Base-by-base conservation (phyloP, 1,140 invertebrate genomes). In the Parasteatoda tepidariorum region DNA sequence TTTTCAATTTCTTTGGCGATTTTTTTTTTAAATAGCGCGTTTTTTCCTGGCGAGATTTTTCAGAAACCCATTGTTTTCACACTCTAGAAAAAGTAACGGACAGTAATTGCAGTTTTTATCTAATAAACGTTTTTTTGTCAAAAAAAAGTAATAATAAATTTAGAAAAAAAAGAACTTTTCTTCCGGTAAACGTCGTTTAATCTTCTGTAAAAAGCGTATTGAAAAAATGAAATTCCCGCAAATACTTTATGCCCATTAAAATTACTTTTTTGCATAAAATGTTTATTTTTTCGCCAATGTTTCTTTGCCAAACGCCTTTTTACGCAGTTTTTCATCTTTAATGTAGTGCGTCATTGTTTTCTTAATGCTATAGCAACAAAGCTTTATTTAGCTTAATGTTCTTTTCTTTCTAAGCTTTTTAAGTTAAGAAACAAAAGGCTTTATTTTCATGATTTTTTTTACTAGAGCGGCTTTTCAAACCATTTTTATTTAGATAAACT, bases 351-450 rank as follows among this genome's bases (percentile, higher is more conserved):
- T 28, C 31, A 66, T 66, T 66, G 62, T 66, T 34, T 22, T 71
- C 9, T 48, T 54, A 71, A 71, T 54, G 54, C 18, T n/a, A 5
- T 31, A 18, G 28, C 62, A 66, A 66, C 26, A 66, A 28, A 9
- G 28, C 62, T n/a, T 28, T 66, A 33, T 66, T 66, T 30, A 34
- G n/a, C 28, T 30, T 66, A 34, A 66, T 66, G 31, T 66, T 66
- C 62, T 66, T 66, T 13, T 41, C 5, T 41, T 41, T 13, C 38
- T 5, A 41, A 41, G 5, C 38, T 41, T 41, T 5, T 41, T 41
- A 41, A 5, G 5, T 41, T 41, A 41, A 6, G 5, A 41, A 6
- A 41, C 38, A 41, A 41, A 41, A 41, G 38, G 38, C 13, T 41
- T 13, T 41, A 41, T n/a, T n/a, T n/a, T n/a, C n/a, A n/a, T n/a